Base-by-base conservation (phyloP, 2,113 vertebrate species). In the Cynocephalus volans region DNA sequence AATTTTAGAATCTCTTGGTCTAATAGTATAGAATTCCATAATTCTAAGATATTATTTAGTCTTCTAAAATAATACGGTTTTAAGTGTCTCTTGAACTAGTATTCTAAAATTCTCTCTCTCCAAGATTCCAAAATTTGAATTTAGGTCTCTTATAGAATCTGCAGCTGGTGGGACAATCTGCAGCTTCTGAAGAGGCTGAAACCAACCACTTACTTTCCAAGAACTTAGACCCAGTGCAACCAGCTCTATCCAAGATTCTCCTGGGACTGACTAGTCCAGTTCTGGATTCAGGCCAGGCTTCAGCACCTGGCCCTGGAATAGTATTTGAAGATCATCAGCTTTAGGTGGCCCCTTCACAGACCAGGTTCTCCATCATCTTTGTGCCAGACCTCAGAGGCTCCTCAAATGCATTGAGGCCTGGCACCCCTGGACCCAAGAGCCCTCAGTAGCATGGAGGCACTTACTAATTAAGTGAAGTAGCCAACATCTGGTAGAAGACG, bases 371-470 rank as follows among this genome's bases (percentile, higher is more conserved):
- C 64, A 3, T 11, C 33, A 4, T 14, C 60, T n/a, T 58, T 0
- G 10, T 28, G 54, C 62, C 5, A 28, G 86, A 21, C 9, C 1
- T 0, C 4, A 15, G 75, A 9, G 64, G 50, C 50, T 87, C 56
- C 28, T 21, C 8, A 19, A 3, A 15, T 26, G 50, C 58, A 8
- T 3, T 0, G 4, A 21, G 62, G 28, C 1, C 81, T 28, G 13
- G 65, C 17, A 3, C 28, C 13, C 10, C 4, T 11, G 50, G 36
- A 23, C 50, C 45, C 23, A 21, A 0, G 36, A 21, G 28, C 45
- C 50, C 60, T 62, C 69, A 14, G 1, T 9, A 33, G 58, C 65
- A 2, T 1, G 15, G 72, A 62, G 58, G 14, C 26, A 9, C 15
- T 31, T 79, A 18, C 33, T 23, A 15, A 12, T 54, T 21, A 52